Evolutionary conservation across 2,888 invertebrate genomes (phyloP), one percentile per base, ranked within the genome.

Genomic region (Tanypteryx hageni): DNA sequence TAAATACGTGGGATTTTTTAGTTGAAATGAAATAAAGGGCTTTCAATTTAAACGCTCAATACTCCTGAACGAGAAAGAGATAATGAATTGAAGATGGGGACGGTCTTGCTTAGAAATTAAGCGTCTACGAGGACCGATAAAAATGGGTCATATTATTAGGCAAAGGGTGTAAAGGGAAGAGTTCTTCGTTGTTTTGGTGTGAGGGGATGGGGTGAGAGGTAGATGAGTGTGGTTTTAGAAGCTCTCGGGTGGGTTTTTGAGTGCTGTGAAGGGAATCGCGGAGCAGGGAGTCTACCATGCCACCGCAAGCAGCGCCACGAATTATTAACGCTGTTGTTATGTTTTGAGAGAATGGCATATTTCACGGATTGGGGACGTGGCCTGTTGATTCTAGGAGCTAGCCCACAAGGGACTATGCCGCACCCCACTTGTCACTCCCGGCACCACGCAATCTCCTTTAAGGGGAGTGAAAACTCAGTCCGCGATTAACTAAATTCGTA

Each of bases 251-350:
- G 76, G 76, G 27, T 22, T 76, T 27, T 27, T 76, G 76, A 22
- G 27, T 76, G 76, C 27, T 22, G 22, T 27, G 76, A 76, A 76
- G 76, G 44, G 76, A 76, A 76, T 76, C 76, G 76, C 27, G 27
- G 27, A 76, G 22, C 22, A 76, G 76, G 76, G 76, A 76, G 22
- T 27, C 76, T 27, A 22, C 27, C 76, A 11, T 76, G 27, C 76
- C 76, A 22, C 27, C 76, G 0, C 76, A 76, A 76, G 76, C 76
- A 86, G 61, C 89, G 27, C 89, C 64, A 64, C 89, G 59, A 89
- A 89, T 89, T 89, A 89, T 89, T 89, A 89, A 89, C 89, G 44
- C n/a, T 64, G 44, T 64, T 89, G 89, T 89, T 68, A 76, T 27
- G 76, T 68, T 68, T 68, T 68, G 68, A 27, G 76, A 76, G 76